These are phyloP conservation scores for Xiphorhynchus elegans DNA, from an alignment of 2,113 vertebrate genomes.

Conservation along the genomic window DNA sequence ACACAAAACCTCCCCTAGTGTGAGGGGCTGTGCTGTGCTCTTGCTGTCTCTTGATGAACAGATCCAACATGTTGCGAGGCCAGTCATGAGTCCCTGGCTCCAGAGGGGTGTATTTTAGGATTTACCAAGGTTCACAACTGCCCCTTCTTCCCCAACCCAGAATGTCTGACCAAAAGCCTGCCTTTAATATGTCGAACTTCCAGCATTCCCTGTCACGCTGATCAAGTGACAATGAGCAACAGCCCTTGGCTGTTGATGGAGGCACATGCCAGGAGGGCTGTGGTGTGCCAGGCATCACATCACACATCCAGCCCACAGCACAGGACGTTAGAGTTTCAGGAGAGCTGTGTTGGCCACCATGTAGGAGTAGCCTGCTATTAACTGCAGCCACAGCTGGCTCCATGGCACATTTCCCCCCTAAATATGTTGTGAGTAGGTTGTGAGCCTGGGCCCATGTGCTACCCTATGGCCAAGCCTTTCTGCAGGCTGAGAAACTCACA, in stretches of 20 bases:
- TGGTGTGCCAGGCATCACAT: background rate
- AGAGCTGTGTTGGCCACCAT: fast-evolving
- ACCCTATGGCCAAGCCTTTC: background rate
- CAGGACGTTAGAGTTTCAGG: background rate
- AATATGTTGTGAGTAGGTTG: fast-evolving
- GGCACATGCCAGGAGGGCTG: background rate
- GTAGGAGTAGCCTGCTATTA: fast-evolving
- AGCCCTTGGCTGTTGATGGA: background rate
- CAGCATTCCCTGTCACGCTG: background rate
- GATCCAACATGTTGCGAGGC: fast-evolving
- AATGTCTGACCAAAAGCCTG: background rate
- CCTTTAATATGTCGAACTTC: fast-evolving
- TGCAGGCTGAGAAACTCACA: background rate
- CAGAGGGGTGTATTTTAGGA: background rate
- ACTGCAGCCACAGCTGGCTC: background rate
- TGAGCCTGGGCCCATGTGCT: background rate
- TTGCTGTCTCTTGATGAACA: background rate
- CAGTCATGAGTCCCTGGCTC: fast-evolving
- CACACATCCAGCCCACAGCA: background rate
- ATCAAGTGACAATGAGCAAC: background rate
- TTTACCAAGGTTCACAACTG: background rate
- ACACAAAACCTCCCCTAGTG: fast-evolving
- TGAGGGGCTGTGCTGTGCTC: background rate
- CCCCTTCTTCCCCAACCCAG: background rate
- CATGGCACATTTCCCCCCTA: background rate